Percentiles rank a stretch among this genome's conserved stretches.
phyloP scores from a whole-genome alignment of 2,888 invertebrate species.

The Plagodis dolabraria region DNA sequence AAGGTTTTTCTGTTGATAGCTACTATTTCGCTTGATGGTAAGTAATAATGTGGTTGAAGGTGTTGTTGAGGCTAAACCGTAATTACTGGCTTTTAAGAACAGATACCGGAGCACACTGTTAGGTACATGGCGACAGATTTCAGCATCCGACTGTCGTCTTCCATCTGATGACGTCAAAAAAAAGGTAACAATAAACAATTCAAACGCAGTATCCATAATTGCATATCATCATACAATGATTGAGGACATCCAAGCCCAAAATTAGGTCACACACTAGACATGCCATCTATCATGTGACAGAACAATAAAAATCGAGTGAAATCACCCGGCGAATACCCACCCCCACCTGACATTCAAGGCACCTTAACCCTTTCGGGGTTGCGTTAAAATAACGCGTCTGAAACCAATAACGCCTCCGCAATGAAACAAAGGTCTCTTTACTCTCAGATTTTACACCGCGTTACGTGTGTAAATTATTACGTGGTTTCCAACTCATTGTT shows the following conservation, averaged over 20 bases:
- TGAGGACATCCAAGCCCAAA: constrained; percentile 1
- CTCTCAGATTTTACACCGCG: too few relatives aligned
- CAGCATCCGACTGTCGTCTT: too few relatives aligned
- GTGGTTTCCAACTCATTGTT: not conserved
- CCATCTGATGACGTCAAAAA: too few relatives aligned
- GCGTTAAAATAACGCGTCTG: constrained; percentile 19
- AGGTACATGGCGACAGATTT: too few relatives aligned
- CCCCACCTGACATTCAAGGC: constrained; percentile 25
- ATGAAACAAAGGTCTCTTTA: constrained; percentile 3
- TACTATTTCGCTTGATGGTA: too few relatives aligned
- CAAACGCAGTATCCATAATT: not conserved
- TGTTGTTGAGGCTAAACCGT: too few relatives aligned
- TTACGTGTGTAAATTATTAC: not conserved
- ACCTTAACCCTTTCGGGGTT: constrained; percentile 17
- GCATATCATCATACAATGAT: not conserved
- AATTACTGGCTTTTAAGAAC: too few relatives aligned
- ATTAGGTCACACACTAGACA: constrained; percentile 18
- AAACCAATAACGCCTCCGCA: constrained; percentile 19
- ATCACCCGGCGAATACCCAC: constrained; percentile 2
- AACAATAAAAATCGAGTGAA: constrained; percentile 24
- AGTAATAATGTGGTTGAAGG: too few relatives aligned
- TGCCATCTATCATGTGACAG: constrained; percentile 27
- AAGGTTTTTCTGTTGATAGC: too few relatives aligned
- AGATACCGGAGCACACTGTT: too few relatives aligned
- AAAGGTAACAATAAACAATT: too few relatives aligned